Conservation (phyloP, 53 echinoderm and acorn worm genomes). For the Paelopatides confundens region DNA sequence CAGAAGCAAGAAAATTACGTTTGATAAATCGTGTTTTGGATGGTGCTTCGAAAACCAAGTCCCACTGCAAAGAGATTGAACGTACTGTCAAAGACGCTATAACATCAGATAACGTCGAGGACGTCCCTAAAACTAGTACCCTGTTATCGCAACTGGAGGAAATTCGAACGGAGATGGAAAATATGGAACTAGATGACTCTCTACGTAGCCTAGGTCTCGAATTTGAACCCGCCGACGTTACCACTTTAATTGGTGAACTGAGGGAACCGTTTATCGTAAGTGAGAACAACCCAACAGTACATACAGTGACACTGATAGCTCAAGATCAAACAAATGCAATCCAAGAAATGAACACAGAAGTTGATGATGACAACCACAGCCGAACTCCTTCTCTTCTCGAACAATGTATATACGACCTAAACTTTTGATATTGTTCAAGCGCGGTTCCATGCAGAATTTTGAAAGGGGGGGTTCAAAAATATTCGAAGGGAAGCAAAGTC, state of each 20-base stretch:
- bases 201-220: conserved; percentile 4
- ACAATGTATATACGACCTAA: not conserved
- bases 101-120: not conserved
- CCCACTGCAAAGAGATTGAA: conserved; percentile 30
- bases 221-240: not conserved
- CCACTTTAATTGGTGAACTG: not conserved
- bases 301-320: no score
- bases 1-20: conserved; percentile 1
- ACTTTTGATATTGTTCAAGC: no score
- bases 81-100: conserved; percentile 12
- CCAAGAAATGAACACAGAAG: not conserved
- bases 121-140: not conserved
- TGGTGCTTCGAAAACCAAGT: not conserved
- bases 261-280: not conserved
- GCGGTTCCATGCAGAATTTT: no score
- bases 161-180: conserved; percentile 5
- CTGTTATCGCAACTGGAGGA: conserved; percentile 13
- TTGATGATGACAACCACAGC: not conserved
- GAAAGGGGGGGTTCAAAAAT: no score
- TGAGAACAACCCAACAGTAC: not conserved
- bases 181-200: conserved; percentile 13
- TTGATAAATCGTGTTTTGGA: conserved; percentile 19
- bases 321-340: not conserved
- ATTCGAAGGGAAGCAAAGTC: no score
- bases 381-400: not conserved